Base-by-base conservation (phyloP, 2,113 vertebrate species). In the Odontesthes bonariensis region DNA sequence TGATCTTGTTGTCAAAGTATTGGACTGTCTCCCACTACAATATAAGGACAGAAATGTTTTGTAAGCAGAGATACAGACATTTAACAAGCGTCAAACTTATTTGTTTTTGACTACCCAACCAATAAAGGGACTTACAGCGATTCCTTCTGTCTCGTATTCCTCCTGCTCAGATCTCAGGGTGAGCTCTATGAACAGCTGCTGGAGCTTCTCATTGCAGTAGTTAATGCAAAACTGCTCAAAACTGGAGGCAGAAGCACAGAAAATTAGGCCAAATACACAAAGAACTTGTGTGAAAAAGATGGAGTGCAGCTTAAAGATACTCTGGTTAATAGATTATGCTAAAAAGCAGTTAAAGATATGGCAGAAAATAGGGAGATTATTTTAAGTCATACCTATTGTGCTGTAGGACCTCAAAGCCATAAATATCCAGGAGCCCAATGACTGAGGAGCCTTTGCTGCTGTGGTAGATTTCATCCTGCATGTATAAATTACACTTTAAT, bases 191-290 rank as follows among this genome's bases (percentile, higher is more conserved):
- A 99, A 98, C 58, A 99, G 95, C 88, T 99, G 98, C 90, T 99
- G 98, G 66, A 99, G 92, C 81, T 99, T 99, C 84, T 99, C 98
- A 0, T 99, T 99, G 91, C 97, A 99, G 69, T 98, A 99, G 90
- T 99, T 99, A 84, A 99, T 99, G 85, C 98, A 99, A 88, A 99
- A 99, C 82, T 99, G 98, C 91, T 99, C 98, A 78, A 99, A 99
- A 91, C 98, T 99, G 89, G 7, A 55, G 32, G 52, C 14, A 38
- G 23, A 65, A 23, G 9, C 6, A 67, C 17, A 23, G 23, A 13
- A 44, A 1, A 7, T 46, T 8, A 49, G 46, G 5, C 1, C 17
- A 49, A 49, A 49, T 3, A 49, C 46, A 49, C 7, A 19, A 7
- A 19, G 17, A 49, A 49, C 6, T n/a, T 7, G 6, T 49, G 17